Percentiles rank a stretch among this genome's conserved stretches.
phyloP scores from a whole-genome alignment of 2,888 invertebrate genomes.

The Cephus runcator region DNA sequence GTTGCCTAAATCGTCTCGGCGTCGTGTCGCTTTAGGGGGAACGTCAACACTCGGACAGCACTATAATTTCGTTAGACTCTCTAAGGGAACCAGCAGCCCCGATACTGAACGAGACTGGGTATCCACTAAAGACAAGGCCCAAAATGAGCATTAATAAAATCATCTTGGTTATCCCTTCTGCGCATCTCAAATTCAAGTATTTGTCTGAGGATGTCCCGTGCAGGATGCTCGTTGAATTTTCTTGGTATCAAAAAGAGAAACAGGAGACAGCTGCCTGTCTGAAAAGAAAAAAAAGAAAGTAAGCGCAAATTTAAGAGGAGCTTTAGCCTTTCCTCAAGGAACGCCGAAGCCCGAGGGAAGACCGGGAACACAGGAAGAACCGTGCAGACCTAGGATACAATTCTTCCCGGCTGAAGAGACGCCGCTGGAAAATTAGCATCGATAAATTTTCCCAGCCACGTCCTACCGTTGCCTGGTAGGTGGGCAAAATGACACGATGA shows the following conservation, averaged over 20 bases:
- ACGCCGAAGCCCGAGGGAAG: constrained; percentile 17
- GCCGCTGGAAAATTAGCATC: constrained; percentile 64
- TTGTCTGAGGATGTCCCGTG: neutral
- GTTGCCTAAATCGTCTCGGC: constrained; percentile 12
- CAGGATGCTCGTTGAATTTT: neutral
- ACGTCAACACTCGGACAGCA: neutral
- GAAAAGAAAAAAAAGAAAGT: neutral
- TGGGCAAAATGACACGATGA: constrained; percentile 62
- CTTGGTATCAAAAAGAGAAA: neutral
- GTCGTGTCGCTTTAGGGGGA: neutral
- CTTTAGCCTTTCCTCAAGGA: constrained; percentile 27
- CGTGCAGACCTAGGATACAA: constrained; percentile 42
- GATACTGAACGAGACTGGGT: neutral
- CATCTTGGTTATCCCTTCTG: neutral
- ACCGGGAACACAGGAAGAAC: constrained; percentile 28
- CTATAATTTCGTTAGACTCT: neutral
- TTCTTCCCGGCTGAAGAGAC: constrained; percentile 52
- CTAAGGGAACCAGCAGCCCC: neutral
- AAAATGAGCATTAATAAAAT: neutral
- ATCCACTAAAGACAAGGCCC: neutral
- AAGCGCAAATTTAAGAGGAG: constrained; percentile 33
- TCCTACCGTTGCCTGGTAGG: constrained; percentile 48
- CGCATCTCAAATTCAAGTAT: neutral
- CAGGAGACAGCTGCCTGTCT: neutral
- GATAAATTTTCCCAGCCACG: constrained; percentile 61